Evolutionary conservation across 2,113 vertebrate species (phyloP), one percentile per base, ranked within the genome.

Genomic region (Crotalus helleri): DNA sequence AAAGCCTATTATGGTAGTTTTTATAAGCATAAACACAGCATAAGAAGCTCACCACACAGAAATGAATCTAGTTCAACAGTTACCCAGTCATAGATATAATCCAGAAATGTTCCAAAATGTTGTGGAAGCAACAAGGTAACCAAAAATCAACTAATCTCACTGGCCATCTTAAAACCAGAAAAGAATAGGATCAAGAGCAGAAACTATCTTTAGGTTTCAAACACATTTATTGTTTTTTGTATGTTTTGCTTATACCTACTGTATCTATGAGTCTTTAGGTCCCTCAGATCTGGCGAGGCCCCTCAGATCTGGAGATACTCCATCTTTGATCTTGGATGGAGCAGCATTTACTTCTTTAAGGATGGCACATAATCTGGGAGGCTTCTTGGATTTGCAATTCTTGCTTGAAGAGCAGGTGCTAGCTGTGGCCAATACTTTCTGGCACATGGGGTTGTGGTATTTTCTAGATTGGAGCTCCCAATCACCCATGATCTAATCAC

Each of bases 111-210:
- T 85, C 54, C 49, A 81, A 12, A 89, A 89, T 24, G 21, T 90
- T 64, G 57, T 46, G 6, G 88, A 59, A 64, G 59, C 58, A 64
- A 39, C n/a, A 26, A 61, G 21, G 26, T 21, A 89, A 59, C 23
- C 29, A 69, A 69, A 69, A 69, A 69, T 5, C 11, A 12, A 69
- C 29, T 69, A 19, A 19, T 39, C 15, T 19, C n/a, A 74, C 15
- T 39, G 69, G 69, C 13, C 44, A 2, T 61, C 6, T 61, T 39
- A 59, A 59, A 89, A 57, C 13, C 21, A 26, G 54, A 23, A 19
- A 90, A 61, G 12, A 90, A 15, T 91, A 24, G 26, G 54, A 87
- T 86, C 69, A 93, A 89, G n/a, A 91, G 85, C 39, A 91, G 87
- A 88, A 89, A 33, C 0, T 69, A 49, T 55, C 64, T 21, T 93